Evolutionary conservation across 2,888 invertebrate genomes (phyloP), one percentile per base, ranked within the genome.

Genomic region (Cinara cedri): DNA sequence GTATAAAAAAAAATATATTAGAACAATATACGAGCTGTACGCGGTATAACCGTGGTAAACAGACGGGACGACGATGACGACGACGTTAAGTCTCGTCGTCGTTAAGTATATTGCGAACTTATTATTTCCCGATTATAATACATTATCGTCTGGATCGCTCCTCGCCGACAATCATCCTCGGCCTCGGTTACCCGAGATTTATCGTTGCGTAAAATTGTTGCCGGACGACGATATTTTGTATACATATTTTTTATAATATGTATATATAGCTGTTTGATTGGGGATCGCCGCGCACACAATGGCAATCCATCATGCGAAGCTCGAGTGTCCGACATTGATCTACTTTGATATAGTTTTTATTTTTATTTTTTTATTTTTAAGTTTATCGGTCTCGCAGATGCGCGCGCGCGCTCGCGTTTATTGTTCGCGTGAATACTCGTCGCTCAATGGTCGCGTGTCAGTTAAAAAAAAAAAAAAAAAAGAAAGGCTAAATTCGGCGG

Each of bases 301-400:
- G 51, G 49, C 34, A n/a, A 76, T 76, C 70, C 60, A 78, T 78
- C 78, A 70, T 21, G 51, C 34, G 70, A 78, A 78, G 78, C 78
- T 78, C 78, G 68, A 78, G 78, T 78, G 78, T 78, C 78, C 70
- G 68, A 60, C 78, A 62, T 60, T 78, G 78, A 78, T 78, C 78
- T 78, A 78, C 78, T 78, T 78, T 78, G 78, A 78, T 78, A 78
- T 68, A 68, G 70, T 70, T 78, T 72, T n/a, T 65, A 4, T 60
- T 26, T 60, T 26, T 65, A 42, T n/a, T n/a, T 62, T 65, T 76
- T 70, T 65, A 49, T 68, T 60, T 78, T 78, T 70, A 78, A 78
- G 78, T 78, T 70, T 76, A 76, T 76, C 76, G 76, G 78, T 62
- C 68, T 78, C 78, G 70, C 78, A 78, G 70, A 78, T 78, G 78